Conservation (phyloP, 2,113 vertebrate species). For the Ciconia boyciana region DNA sequence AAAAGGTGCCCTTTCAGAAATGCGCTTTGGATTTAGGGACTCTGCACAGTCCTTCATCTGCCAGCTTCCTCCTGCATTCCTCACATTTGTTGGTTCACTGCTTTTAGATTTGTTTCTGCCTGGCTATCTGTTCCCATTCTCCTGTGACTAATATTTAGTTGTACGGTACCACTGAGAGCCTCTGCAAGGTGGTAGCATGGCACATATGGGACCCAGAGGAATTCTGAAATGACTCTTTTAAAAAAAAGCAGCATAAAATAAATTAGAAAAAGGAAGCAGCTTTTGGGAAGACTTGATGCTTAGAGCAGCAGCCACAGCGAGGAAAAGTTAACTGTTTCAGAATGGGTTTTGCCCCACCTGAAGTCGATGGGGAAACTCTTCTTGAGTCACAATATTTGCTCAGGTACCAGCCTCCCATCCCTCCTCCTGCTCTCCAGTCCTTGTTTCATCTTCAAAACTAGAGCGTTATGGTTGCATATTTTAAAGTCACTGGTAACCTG, state of each 20-base stretch:
- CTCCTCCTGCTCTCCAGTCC: not conserved
- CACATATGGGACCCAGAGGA: not conserved
- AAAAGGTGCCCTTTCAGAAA: conserved; percentile 23
- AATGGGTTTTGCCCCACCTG: not conserved
- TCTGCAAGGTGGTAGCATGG: not conserved
- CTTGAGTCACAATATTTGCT: not conserved
- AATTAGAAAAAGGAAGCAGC: not conserved
- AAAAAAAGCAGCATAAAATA: conserved; percentile 31
- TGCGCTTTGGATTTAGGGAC: not conserved
- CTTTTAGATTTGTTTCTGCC: conserved; percentile 53
- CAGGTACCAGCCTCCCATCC: not conserved
- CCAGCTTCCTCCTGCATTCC: not conserved
- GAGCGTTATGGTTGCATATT: not conserved
- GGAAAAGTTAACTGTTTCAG: not conserved
- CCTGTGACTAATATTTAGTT: conserved; percentile 34
- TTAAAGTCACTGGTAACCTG: not conserved
- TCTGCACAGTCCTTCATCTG: conserved; percentile 45
- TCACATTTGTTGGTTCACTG: conserved; percentile 33
- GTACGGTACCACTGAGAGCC: not conserved
- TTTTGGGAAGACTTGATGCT: not conserved
- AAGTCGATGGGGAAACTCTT: not conserved
- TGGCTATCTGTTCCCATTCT: not conserved
- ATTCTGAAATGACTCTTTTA: not conserved
- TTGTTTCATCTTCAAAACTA: not conserved
- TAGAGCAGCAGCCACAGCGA: rapidly evolving